phyloP scores from a whole-genome alignment of 2,888 invertebrate genomes.

The Perizoma flavofasciatum region DNA sequence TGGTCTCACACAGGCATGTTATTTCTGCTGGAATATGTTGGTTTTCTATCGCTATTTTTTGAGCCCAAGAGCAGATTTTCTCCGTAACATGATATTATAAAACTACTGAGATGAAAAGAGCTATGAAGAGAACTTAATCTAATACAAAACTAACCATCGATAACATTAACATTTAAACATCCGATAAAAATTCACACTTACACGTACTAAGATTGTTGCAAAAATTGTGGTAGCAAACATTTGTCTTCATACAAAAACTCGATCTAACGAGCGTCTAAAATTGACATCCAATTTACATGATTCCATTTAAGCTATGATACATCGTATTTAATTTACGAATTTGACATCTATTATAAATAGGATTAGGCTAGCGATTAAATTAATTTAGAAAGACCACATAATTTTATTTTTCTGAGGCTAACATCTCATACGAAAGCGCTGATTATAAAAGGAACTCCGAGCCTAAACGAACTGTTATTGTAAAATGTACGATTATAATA shows the following conservation, averaged over 20 bases:
- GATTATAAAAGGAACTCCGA: slow-evolving; percentile 4
- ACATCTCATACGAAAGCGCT: slow-evolving; percentile 16
- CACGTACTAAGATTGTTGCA: slow-evolving; percentile 66
- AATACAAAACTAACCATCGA: slow-evolving; percentile 57
- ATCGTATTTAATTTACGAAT: slow-evolving; percentile 69
- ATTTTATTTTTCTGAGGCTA: slow-evolving; percentile 18
- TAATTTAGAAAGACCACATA: slow-evolving; percentile 31
- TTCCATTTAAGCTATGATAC: slow-evolving; percentile 77
- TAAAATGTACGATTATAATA: neutral
- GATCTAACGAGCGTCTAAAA: slow-evolving; percentile 72
- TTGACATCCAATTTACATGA: slow-evolving; percentile 82
- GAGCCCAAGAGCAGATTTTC: slow-evolving; percentile 7
- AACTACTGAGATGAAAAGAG: slow-evolving; percentile 25
- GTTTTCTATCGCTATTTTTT: neutral
- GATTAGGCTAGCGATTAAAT: slow-evolving; percentile 45
- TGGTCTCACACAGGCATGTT: too few species aligned
- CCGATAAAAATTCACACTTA: slow-evolving; percentile 68
- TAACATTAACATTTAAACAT: slow-evolving; percentile 64
- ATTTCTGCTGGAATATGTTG: too few species aligned
- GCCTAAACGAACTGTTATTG: neutral
- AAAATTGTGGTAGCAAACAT: slow-evolving; percentile 77
- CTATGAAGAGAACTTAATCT: slow-evolving; percentile 48
- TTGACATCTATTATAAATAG: slow-evolving; percentile 80
- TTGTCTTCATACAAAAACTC: slow-evolving; percentile 67
- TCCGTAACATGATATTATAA: slow-evolving; percentile 18